These are phyloP conservation scores for Rhagonycha fulva DNA, from an alignment of 2,888 invertebrate species.

Conservation along the genomic window DNA sequence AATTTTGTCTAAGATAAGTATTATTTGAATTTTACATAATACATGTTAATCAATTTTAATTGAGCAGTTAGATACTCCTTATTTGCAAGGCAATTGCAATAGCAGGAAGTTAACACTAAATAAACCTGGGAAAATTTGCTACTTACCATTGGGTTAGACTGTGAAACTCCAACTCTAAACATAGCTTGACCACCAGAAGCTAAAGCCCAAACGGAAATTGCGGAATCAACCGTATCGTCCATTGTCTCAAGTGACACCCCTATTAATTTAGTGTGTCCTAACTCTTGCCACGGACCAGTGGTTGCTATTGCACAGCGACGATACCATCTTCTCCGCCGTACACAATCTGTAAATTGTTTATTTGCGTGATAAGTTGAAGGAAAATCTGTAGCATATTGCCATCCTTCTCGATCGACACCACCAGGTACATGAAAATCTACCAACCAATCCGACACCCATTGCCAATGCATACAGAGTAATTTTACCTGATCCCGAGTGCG, in stretches of 20 bases:
- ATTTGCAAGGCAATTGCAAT: no score
- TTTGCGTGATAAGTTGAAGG: slow-evolving; percentile 84
- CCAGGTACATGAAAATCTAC: slow-evolving; percentile 90
- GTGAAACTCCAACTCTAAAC: slow-evolving; percentile 77
- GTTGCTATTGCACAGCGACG: slow-evolving; percentile 81
- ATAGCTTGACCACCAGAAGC: slow-evolving; percentile 87
- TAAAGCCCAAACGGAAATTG: slow-evolving; percentile 79
- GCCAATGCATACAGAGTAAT: slow-evolving; percentile 84
- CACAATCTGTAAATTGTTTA: slow-evolving; percentile 88
- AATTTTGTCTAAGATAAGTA: background rate
- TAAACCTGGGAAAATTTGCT: background rate
- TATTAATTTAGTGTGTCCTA: slow-evolving; percentile 83
- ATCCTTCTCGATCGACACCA: slow-evolving; percentile 88
- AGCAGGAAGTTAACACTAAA: background rate
- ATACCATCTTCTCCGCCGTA: slow-evolving; percentile 81
- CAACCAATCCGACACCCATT: slow-evolving; percentile 92
- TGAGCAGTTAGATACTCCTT: no score
- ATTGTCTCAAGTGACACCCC: slow-evolving; percentile 69
- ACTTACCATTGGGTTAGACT: slow-evolving; percentile 72
- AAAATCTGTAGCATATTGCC: slow-evolving; percentile 95
- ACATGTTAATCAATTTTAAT: no score
- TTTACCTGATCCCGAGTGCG: slow-evolving; percentile 86
- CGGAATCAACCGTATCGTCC: slow-evolving; percentile 54
- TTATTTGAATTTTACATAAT: background rate
- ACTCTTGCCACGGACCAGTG: slow-evolving; percentile 86